Percentiles rank a stretch among this genome's conserved stretches.
Conservation (phyloP, 2,113 vertebrate genomes). For the Tetraodon nigroviridis region DNA sequence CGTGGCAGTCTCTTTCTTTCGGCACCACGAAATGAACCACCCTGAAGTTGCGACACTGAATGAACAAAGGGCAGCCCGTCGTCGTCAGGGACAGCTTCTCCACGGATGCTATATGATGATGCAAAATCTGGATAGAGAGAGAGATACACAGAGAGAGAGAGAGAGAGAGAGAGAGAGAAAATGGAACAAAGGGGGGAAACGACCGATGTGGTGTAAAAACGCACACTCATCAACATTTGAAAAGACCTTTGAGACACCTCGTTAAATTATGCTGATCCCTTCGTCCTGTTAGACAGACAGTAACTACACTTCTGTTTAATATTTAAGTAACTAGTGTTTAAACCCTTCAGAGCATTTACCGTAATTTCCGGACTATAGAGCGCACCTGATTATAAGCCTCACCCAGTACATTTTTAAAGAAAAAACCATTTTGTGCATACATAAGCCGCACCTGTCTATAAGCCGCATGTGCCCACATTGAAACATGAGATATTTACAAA, state of each 20-base stretch:
- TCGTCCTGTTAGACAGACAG: constrained; percentile 22
- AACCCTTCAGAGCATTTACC: too few species aligned
- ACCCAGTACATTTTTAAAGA: too few species aligned
- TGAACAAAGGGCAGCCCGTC: constrained; percentile 90
- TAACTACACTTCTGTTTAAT: not conserved
- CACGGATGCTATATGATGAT: constrained; percentile 93
- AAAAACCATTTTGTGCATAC: too few species aligned
- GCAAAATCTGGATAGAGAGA: constrained; percentile 87
- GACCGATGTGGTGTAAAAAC: constrained; percentile 18
- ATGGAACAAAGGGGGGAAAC: not conserved
- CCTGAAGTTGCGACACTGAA: constrained; percentile 95
- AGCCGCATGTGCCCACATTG: too few species aligned
- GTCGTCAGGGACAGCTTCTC: constrained; percentile 94
- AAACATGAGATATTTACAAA: too few species aligned
- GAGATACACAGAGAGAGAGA: too few species aligned
- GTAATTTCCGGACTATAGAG: too few species aligned
- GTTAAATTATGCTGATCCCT: constrained; percentile 22
- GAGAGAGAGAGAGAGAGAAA: not conserved
- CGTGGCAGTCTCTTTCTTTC: constrained; percentile 93
- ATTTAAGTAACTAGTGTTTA: too few species aligned
- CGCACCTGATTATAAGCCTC: too few species aligned
- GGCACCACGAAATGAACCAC: constrained; percentile 91
- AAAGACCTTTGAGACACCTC: constrained; percentile 10
- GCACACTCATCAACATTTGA: constrained; percentile 45
- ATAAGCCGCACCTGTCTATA: too few species aligned